These are phyloP conservation scores for Theretra japonica DNA, from an alignment of 2,888 invertebrate genomes.

Conservation along the genomic window DNA sequence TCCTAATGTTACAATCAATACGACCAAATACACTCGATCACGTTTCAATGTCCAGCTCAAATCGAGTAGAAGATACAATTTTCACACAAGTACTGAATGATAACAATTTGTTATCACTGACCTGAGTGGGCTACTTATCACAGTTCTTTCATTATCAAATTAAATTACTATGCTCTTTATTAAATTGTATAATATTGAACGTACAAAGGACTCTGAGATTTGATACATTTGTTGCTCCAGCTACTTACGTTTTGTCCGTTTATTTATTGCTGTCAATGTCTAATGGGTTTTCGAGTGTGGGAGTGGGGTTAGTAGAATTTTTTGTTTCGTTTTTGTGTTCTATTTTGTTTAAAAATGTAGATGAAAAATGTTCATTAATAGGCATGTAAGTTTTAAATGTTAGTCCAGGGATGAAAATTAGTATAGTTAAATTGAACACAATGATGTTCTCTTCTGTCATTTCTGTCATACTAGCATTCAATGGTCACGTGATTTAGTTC, in stretches of 20 bases:
- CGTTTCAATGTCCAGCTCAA: constrained; percentile 2
- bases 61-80: neutral
- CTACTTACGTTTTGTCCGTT: neutral
- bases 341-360: neutral
- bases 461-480: no score
- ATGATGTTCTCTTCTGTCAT: no score
- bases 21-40: neutral
- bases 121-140: constrained; percentile 23
- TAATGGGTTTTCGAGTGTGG: constrained; percentile 5
- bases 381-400: neutral
- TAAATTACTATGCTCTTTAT: constrained; percentile 17
- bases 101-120: constrained; percentile 5
- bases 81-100: constrained; percentile 12
- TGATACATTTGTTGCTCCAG: neutral
- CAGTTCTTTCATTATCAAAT: constrained; percentile 13
- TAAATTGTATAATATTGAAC: neutral
- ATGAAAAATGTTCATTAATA: neutral
- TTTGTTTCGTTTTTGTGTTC: neutral
- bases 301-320: neutral
- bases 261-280: constrained; percentile 18
- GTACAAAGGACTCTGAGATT: neutral
- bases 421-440: no score
- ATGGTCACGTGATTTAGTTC: no score
- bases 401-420: neutral
- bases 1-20: neutral